These are phyloP conservation scores for Dysmachus trigonus DNA, from an alignment of 2,888 invertebrate genomes.

Conservation along the genomic window DNA sequence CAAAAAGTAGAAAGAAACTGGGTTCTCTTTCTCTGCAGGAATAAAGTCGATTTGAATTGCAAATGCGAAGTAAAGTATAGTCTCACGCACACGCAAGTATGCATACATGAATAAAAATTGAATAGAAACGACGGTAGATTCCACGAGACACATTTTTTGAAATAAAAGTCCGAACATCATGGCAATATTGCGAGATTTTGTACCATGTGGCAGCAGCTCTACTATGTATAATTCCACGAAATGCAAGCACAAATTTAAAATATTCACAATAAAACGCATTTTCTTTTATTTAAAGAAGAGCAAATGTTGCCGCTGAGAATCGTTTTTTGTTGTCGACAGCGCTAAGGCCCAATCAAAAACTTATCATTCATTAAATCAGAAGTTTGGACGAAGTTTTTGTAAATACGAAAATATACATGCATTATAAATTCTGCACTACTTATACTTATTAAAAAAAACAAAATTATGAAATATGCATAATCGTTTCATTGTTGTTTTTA, in stretches of 20 bases:
- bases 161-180: constrained; percentile 22
- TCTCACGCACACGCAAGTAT: constrained; percentile 36
- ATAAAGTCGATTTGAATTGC: constrained; percentile 29
- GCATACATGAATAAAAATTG: constrained; percentile 34
- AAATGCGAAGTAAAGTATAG: constrained; percentile 23
- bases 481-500: too few relatives aligned
- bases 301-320: not conserved
- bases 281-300: not conserved
- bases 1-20: too few relatives aligned
- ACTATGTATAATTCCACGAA: not conserved
- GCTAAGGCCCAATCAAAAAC: too few relatives aligned
- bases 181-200: not conserved
- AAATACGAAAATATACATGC: too few relatives aligned
- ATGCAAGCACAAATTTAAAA: not conserved
- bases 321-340: too few relatives aligned
- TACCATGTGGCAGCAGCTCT: not conserved
- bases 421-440: too few relatives aligned
- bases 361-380: too few relatives aligned
- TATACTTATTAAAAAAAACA: too few relatives aligned
- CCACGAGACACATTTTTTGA: constrained; percentile 12
- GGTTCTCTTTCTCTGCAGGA: constrained; percentile 6
- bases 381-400: too few relatives aligned
- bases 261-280: not conserved
- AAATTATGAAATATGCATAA: too few relatives aligned
- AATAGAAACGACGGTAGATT: constrained; percentile 8